Percentiles rank a stretch among this genome's conserved stretches.
phyloP scores from a whole-genome alignment of 2,113 vertebrate genomes.

The Neolamprologus tretocephalus region DNA sequence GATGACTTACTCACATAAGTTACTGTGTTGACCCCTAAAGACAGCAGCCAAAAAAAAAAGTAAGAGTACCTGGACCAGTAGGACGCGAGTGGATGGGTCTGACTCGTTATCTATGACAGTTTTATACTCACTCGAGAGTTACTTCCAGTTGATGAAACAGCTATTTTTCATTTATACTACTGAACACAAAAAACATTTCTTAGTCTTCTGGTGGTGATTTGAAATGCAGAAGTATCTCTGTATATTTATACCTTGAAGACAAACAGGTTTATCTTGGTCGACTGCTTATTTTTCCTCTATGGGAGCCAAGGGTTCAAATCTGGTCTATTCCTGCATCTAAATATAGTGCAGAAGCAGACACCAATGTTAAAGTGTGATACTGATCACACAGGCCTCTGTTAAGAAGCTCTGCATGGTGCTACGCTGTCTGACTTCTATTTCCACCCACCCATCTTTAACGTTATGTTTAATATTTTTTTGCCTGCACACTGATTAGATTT shows the following conservation, averaged over 20 bases:
- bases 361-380: conserved; percentile 10
- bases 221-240: not conserved
- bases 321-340: conserved; percentile 12
- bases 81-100: not conserved
- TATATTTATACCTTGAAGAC: not conserved
- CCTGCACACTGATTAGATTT: not conserved
- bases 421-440: not conserved
- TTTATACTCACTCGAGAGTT: not conserved
- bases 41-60: not conserved
- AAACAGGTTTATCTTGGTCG: conserved; percentile 6
- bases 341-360: conserved; percentile 20
- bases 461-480: not conserved
- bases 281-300: not conserved
- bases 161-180: not conserved
- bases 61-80: not conserved
- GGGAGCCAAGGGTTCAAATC: conserved; percentile 2
- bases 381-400: conserved; percentile 12
- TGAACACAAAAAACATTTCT: not conserved
- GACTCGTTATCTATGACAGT: not conserved
- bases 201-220: not conserved
- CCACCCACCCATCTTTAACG: not conserved
- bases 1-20: not conserved
- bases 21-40: not conserved
- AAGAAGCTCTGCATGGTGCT: not conserved
- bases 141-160: not conserved